Conservation (phyloP, 2,797 vertebrate species). For the Poecile montanus region DNA sequence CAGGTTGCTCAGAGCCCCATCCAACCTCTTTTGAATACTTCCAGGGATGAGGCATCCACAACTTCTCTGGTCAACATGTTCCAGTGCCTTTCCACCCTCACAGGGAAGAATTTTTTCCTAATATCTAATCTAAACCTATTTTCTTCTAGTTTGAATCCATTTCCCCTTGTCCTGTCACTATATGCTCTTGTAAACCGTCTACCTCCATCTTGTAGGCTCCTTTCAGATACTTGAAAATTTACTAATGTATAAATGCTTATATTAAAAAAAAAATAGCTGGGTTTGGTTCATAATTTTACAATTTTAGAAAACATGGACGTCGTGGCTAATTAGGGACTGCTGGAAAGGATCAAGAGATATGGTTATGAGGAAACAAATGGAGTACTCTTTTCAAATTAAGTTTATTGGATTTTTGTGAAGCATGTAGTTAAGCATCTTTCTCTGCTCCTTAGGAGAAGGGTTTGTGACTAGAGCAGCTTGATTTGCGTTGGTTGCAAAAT, state of each 20-base stretch:
- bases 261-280: neutral
- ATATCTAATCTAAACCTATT: neutral
- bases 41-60: neutral
- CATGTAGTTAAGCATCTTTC: neutral
- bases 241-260: neutral
- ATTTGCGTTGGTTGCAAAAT: rapidly evolving
- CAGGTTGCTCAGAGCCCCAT: neutral
- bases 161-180: neutral
- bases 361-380: neutral
- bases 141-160: neutral
- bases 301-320: neutral
- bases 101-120: neutral
- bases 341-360: neutral
- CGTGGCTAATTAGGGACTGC: neutral
- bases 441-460: neutral
- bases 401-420: neutral
- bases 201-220: neutral
- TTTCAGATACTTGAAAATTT: neutral
- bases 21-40: neutral
- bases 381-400: rapidly evolving
- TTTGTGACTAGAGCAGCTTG: neutral
- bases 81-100: neutral
- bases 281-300: neutral
- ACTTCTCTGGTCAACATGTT: neutral
- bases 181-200: neutral